Evolutionary conservation across 2,797 vertebrate species (phyloP).

Genomic region (Crotalus adamanteus): DNA sequence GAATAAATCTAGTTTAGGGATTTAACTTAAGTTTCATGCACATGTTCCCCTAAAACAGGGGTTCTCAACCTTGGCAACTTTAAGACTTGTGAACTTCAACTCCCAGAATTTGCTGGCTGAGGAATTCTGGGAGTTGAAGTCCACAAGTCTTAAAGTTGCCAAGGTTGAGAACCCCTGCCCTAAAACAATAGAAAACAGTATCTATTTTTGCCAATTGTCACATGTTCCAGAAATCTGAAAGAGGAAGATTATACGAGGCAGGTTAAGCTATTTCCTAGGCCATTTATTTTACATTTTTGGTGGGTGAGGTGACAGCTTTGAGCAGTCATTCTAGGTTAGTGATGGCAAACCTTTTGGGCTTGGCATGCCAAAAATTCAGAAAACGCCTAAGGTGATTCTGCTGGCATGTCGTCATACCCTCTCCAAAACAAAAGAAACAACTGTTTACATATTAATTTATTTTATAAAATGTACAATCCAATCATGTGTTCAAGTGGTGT

Average conservation of each 20-base stretch:
- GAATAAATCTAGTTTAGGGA: background rate
- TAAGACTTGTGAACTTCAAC: too few species aligned
- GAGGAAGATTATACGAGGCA: background rate
- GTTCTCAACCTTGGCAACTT: too few species aligned
- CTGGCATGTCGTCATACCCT: background rate
- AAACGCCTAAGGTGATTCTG: background rate
- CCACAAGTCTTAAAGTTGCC: too few species aligned
- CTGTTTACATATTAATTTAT: background rate
- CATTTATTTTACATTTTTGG: background rate
- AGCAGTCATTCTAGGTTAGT: background rate
- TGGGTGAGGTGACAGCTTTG: background rate
- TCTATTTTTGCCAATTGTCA: background rate
- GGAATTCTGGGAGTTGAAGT: too few species aligned
- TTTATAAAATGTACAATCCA: background rate
- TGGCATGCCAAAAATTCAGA: background rate
- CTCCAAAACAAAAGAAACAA: background rate
- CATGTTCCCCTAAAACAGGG: background rate
- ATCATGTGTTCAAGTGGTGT: background rate
- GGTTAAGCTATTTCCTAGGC: background rate
- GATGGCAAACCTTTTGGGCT: background rate
- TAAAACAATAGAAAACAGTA: background rate
- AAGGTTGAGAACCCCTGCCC: background rate
- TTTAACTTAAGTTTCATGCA: background rate
- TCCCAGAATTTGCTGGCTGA: too few species aligned
- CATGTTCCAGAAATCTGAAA: background rate